Evolutionary conservation across 2,113 vertebrate species (phyloP).

Genomic region (Chinchilla lanigera): DNA sequence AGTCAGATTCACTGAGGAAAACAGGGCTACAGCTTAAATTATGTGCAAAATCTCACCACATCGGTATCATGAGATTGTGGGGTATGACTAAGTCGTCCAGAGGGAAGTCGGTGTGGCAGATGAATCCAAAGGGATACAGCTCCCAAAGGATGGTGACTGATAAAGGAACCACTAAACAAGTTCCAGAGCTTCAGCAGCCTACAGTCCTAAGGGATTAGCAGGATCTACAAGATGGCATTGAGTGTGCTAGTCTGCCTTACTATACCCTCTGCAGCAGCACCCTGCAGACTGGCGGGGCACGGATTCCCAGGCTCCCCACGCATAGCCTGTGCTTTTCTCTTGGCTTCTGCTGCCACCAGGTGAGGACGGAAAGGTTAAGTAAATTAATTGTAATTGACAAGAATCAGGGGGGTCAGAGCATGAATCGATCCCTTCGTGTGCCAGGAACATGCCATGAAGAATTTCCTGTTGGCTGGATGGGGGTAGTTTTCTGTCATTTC

Average conservation of each 20-base stretch:
- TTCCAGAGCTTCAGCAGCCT: background rate
- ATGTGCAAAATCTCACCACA: background rate
- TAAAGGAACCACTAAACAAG: background rate
- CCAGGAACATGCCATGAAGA: background rate
- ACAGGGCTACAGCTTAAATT: background rate
- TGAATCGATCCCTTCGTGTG: background rate
- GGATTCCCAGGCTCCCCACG: background rate
- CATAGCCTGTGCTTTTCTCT: background rate
- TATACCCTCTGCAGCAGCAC: background rate
- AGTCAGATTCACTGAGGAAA: background rate
- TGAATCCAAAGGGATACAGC: background rate
- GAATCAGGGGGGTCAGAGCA: background rate
- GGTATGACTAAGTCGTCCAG: background rate
- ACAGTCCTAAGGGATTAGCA: background rate
- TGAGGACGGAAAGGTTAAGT: conserved; percentile 43
- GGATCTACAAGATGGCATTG: background rate
- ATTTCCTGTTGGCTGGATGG: background rate
- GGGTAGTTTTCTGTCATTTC: background rate
- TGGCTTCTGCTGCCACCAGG: background rate
- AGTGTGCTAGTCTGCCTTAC: background rate
- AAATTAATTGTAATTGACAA: conserved; percentile 9
- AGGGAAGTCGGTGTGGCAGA: background rate
- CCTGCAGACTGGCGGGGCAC: background rate
- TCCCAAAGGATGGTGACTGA: background rate
- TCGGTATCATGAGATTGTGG: background rate